These are phyloP conservation scores for Pipistrellus kuhlii DNA, from an alignment of 2,797 vertebrate species.

Conservation along the genomic window DNA sequence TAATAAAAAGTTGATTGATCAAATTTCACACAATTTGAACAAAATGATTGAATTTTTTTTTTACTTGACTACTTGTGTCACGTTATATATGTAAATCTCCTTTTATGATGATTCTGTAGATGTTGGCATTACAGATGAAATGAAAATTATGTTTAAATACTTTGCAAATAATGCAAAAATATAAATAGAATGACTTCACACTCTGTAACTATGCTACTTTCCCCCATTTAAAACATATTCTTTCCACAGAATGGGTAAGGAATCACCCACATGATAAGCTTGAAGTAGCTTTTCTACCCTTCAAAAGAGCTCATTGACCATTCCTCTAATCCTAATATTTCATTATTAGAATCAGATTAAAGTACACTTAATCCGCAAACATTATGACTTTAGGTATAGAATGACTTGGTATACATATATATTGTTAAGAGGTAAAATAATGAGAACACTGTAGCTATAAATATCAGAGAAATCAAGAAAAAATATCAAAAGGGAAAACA, in stretches of 20 bases:
- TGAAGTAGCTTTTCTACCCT: background rate
- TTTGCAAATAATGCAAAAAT: conserved; percentile 24
- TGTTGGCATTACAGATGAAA: background rate
- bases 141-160: conserved; percentile 30
- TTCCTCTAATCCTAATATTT: background rate
- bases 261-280: background rate
- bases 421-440: conserved; percentile 24
- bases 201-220: background rate
- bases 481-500: background rate
- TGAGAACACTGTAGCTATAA: background rate
- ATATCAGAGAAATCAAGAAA: conserved; percentile 35
- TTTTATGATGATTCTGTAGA: background rate
- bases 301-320: background rate
- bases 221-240: conserved; percentile 13
- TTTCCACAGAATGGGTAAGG: background rate
- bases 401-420: background rate
- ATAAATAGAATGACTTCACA: background rate
- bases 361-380: background rate
- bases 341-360: background rate
- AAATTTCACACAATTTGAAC: conserved; percentile 32
- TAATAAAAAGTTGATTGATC: conserved; percentile 28
- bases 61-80: background rate
- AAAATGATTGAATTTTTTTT: conserved; percentile 55
- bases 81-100: conserved; percentile 32
- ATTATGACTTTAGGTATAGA: background rate